Evolutionary conservation across 2,888 invertebrate species (phyloP), one percentile per base, ranked within the genome.

Genomic region (Andricus curvator): DNA sequence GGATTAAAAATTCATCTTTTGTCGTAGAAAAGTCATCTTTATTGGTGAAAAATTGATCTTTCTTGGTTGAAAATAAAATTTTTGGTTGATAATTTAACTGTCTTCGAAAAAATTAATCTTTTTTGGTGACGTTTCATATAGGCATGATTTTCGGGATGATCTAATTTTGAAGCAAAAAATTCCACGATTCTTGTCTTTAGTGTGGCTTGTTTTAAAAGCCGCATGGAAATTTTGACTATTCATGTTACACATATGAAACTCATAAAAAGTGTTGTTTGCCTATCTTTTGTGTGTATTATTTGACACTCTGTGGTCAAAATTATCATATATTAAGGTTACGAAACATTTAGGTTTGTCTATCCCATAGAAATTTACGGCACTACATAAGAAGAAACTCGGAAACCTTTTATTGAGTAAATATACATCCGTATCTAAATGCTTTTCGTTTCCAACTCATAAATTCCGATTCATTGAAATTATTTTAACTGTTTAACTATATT

Each of bases 261-360:
- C 51, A 13, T 56, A 56, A 74, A 74, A 56, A 44, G 6, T 22
- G 51, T 33, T 22, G 17, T 37, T 56, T 56, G 51, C n/a, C 51
- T 15, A 48, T 37, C 74, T 74, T 51, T 29, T 74, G 29, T 74
- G 33, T 37, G 33, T 74, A 74, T 56, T 74, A 56, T n/a, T 74
- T 74, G 51, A 74, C 74, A 74, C 33, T 74, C 74, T 74, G 56
- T 33, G 74, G 74, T 74, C 56, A 74, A 74, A 74, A 74, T 74
- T 74, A 74, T 74, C 74, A 74, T 74, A 74, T 29, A 51, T 74
- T 74, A 51, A 20, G 37, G 74, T 74, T 74, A 74, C 74, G 74
- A 74, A 74, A 74, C 74, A 74, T 62, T 62, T 25, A 25, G 51
- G 33, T 33, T 56, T 51, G 25, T 74, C 56, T 62, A 62, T 56